A percentile compares a stretch with the other conserved stretches of the same genome.
phyloP scores from a whole-genome alignment of 2,888 invertebrate species.

The Rutpela maculata region DNA sequence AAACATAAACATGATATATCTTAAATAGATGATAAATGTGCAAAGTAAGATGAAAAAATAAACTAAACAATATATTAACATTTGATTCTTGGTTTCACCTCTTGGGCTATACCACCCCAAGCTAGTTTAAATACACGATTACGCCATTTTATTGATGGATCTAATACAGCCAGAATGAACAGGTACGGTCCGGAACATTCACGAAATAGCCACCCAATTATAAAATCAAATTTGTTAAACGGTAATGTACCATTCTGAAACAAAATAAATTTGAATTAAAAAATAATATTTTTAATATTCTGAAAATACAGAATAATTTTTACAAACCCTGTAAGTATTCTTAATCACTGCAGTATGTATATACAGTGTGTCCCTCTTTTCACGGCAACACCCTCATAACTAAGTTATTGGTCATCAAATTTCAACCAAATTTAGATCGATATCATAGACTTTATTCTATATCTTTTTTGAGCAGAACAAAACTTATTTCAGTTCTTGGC shows the following conservation, averaged over 20 bases:
- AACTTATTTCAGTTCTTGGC: too few relatives aligned
- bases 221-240: slow-evolving; percentile 94
- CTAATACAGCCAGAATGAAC: slow-evolving; percentile 89
- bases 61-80: slow-evolving; percentile 72
- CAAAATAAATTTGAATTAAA: slow-evolving; percentile 46
- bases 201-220: slow-evolving; percentile 95
- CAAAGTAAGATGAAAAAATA: slow-evolving; percentile 17
- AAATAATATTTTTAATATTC: neutral
- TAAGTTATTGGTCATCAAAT: too few relatives aligned
- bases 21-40: slow-evolving; percentile 27
- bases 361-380: too few relatives aligned
- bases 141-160: slow-evolving; percentile 95
- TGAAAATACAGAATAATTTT: neutral
- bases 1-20: slow-evolving; percentile 16
- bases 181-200: slow-evolving; percentile 94
- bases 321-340: too few relatives aligned
- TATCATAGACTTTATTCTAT: too few relatives aligned
- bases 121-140: slow-evolving; percentile 91
- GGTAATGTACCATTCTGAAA: slow-evolving; percentile 92
- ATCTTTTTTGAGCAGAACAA: too few relatives aligned
- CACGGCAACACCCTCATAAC: too few relatives aligned
- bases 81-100: slow-evolving; percentile 85
- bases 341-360: too few relatives aligned
- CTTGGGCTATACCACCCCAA: slow-evolving; percentile 97
- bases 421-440: too few relatives aligned